Evolutionary conservation across 2,113 vertebrate species (phyloP).

Genomic region (crab-eating macaque (Macaca fascicularis)): T2T-MFA8v1.1 NC_088380.1:74049501-74050000

Average conservation of each 20-base stretch:
- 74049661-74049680: neutral
- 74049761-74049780: neutral
- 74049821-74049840: neutral
- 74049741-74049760: neutral
- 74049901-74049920: neutral
- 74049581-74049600: neutral
- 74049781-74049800: neutral
- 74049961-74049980: neutral
- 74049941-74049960: neutral
- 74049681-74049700: neutral
- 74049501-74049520: neutral
- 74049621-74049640: neutral
- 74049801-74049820: neutral
- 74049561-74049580: neutral
- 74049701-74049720: neutral
- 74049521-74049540: neutral
- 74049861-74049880: neutral
- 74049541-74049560: neutral
- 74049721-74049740: neutral
- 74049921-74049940: neutral
- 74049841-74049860: neutral
- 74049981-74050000: neutral
- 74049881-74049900: neutral
- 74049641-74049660: neutral
- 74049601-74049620: neutral